phyloP scores from a whole-genome alignment of 2,797 vertebrate species.

The Acridotheres tristis region DNA sequence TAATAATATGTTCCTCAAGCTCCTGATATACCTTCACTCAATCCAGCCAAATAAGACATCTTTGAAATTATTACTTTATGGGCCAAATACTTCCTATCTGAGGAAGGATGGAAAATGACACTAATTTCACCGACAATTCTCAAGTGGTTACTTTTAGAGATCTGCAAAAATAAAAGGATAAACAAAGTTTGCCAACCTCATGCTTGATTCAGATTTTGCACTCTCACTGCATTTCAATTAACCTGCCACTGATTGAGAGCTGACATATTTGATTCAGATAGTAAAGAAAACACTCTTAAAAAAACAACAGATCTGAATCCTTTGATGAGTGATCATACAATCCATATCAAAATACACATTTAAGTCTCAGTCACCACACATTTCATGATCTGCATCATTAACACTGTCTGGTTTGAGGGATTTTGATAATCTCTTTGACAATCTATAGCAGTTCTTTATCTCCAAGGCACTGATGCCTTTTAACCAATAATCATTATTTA shows the following conservation, averaged over 20 bases:
- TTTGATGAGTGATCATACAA: conserved; percentile 41
- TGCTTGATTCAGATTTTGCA: conserved; percentile 17
- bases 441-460: conserved; percentile 13
- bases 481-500: neutral
- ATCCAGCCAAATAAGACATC: neutral
- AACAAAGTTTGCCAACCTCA: conserved; percentile 45
- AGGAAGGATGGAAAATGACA: neutral
- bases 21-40: neutral
- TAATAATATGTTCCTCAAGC: neutral
- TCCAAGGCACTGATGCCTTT: conserved; percentile 18
- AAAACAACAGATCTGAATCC: conserved; percentile 25
- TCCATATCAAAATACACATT: conserved; percentile 20
- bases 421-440: conserved; percentile 34
- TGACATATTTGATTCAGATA: conserved; percentile 34
- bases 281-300: conserved; percentile 24
- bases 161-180: neutral
- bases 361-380: conserved; percentile 20
- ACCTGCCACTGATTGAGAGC: conserved; percentile 30
- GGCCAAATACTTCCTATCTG: neutral
- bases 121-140: neutral
- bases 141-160: neutral
- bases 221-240: conserved; percentile 51
- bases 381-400: conserved; percentile 41
- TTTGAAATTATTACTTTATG: neutral
- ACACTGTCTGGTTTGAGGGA: conserved; percentile 16